Evolutionary conservation across 2,888 invertebrate species (phyloP).

Genomic region (Lasius platythorax): DNA sequence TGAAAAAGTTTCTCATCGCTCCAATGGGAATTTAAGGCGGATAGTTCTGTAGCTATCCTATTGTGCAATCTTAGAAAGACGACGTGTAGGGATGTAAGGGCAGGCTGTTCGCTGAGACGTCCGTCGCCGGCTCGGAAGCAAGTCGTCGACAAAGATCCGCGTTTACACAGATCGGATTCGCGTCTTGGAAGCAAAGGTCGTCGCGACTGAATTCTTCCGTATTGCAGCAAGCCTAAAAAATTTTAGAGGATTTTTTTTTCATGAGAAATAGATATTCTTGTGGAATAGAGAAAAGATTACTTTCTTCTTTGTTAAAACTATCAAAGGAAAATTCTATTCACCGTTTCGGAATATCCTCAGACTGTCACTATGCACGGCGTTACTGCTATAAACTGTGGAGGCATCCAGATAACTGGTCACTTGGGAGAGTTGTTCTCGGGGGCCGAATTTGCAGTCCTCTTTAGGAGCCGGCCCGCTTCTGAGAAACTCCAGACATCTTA

Average conservation of each 20-base stretch:
- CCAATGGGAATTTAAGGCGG: slow-evolving; percentile 94
- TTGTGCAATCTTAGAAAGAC: slow-evolving; percentile 92
- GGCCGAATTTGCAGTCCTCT: slow-evolving; percentile 93
- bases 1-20: slow-evolving; percentile 95
- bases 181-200: slow-evolving; percentile 87
- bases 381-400: slow-evolving; percentile 94
- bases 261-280: neutral
- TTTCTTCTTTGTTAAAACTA: no score
- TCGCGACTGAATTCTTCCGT: slow-evolving; percentile 89
- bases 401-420: slow-evolving; percentile 94
- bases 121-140: slow-evolving; percentile 94
- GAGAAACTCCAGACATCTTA: slow-evolving; percentile 93
- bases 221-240: slow-evolving; percentile 85
- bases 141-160: slow-evolving; percentile 91
- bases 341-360: slow-evolving; percentile 93
- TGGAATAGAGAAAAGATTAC: neutral
- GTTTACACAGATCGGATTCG: slow-evolving; percentile 90
- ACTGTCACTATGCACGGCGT: slow-evolving; percentile 90
- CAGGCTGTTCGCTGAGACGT: slow-evolving; percentile 93
- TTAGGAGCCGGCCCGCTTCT: slow-evolving; percentile 93
- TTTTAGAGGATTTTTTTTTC: neutral
- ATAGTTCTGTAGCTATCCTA: slow-evolving; percentile 91
- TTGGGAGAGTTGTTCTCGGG: slow-evolving; percentile 95
- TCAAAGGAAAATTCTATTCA: slow-evolving; percentile 72
- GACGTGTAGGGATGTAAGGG: slow-evolving; percentile 91